Conservation (phyloP, 2,888 invertebrate species). For the Phorcus lineatus region DNA sequence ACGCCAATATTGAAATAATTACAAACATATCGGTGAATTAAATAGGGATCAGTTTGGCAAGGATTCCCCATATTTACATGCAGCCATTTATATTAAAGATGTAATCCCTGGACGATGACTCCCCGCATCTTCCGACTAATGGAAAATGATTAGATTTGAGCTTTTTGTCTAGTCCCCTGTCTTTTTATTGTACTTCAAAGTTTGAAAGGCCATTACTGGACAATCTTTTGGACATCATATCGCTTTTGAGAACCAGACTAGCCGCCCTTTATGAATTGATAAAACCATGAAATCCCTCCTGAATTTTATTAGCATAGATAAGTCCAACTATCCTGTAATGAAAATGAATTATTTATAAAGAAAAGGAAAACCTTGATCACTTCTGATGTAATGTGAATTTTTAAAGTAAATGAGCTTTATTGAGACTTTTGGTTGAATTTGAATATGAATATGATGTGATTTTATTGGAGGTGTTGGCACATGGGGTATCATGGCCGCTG, state of each 20-base stretch:
- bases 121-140: neutral
- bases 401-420: slow-evolving; percentile 12
- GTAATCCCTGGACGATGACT: neutral
- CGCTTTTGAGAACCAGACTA: slow-evolving; percentile 4
- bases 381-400: slow-evolving; percentile 4
- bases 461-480: neutral
- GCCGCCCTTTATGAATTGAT: slow-evolving; percentile 3
- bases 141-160: neutral
- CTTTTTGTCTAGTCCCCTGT: neutral
- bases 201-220: slow-evolving; percentile 10
- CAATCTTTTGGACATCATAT: slow-evolving; percentile 13
- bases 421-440: neutral
- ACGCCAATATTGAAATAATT: neutral
- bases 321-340: neutral
- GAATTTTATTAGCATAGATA: slow-evolving; percentile 15
- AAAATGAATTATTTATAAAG: slow-evolving; percentile 15
- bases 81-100: neutral
- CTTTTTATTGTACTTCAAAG: slow-evolving; percentile 7
- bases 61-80: neutral
- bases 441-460: slow-evolving; percentile 1
- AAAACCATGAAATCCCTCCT: slow-evolving; percentile 8
- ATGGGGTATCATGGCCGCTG: neutral
- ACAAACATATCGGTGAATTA: neutral
- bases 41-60: neutral
- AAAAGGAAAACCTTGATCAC: slow-evolving; percentile 5